Conservation (phyloP, 2,113 vertebrate species). For the Micronycteris hirsuta region DNA sequence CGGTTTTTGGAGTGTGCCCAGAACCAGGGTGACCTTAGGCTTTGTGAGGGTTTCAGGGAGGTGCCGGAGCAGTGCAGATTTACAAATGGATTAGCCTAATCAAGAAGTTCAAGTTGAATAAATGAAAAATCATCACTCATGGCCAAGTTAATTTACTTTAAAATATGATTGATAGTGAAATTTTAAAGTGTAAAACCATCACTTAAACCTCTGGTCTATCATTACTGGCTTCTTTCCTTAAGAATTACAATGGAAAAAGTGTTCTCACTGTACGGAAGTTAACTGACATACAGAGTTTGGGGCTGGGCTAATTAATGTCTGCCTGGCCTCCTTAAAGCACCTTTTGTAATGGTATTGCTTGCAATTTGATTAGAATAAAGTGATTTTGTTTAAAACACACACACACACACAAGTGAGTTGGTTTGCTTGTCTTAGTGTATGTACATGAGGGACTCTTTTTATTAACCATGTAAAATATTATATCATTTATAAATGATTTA, state of each 20-base stretch:
- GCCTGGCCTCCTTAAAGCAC: not conserved
- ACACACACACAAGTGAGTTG: not conserved
- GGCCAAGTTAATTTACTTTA: not conserved
- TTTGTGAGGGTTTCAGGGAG: constrained; percentile 92
- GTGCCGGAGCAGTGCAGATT: constrained; percentile 90
- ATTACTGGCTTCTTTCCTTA: not conserved
- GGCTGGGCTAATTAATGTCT: not conserved
- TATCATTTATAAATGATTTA: not conserved
- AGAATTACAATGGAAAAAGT: not conserved
- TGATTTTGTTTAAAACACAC: not conserved
- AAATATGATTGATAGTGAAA: not conserved
- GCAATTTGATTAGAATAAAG: not conserved
- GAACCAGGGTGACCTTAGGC: constrained; percentile 89
- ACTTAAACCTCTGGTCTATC: not conserved
- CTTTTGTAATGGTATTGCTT: not conserved
- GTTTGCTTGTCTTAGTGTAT: not conserved
- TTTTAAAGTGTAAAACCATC: not conserved
- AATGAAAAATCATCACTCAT: not conserved
- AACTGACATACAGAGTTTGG: not conserved
- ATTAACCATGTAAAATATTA: not conserved
- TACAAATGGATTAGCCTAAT: constrained; percentile 78
- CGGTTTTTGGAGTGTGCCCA: constrained; percentile 92
- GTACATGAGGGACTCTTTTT: not conserved
- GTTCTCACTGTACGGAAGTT: not conserved
- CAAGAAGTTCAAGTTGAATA: not conserved